Evolutionary conservation across 2,797 vertebrate species (phyloP), one percentile per base, ranked within the genome.

Genomic region (Sebastes trivittatus): DNA sequence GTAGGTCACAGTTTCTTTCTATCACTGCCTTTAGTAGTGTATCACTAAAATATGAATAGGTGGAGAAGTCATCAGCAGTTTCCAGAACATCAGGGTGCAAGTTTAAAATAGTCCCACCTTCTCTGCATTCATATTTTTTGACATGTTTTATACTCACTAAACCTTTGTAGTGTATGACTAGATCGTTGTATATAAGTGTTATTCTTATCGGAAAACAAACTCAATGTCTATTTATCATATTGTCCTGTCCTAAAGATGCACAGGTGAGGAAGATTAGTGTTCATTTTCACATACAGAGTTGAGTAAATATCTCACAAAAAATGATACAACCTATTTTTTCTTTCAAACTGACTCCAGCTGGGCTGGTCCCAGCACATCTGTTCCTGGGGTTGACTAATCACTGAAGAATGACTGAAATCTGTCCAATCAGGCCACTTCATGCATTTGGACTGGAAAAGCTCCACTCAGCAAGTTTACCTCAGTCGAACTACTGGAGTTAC

Each of bases 331-430:
- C 27, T 65, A 23, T 52, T 75, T 80, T 23, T 65, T 14, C 55
- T 25, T 70, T 56, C 25, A 22, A 25, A 34, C n/a, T 13, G 32
- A 54, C 30, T 77, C 32, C 54, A 77, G 29, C 25, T 82, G 80
- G 74, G 46, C 52, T 10, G 23, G 5, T 5, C 77, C 72, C 88
- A 87, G 78, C 52, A 60, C 81, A 85, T 81, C 75, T 83, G 75
- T 63, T 80, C 56, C 62, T 46, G 42, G 18, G 65, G 30, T 64
- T 61, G 8, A 38, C 14, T 83, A 59, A 83, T 75, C 70, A 77
- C 22, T 61, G 22, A n/a, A 69, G 62, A 65, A 75, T 72, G 75
- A 83, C 65, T 79, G 80, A 87, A 83, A 82, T 69, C 62, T 4
- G n/a, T 72, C 83, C 83, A 89, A 83, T 64, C 69, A 64, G 78